phyloP scores from a whole-genome alignment of 2,888 invertebrate species.

The Lepidonotus clava region DNA sequence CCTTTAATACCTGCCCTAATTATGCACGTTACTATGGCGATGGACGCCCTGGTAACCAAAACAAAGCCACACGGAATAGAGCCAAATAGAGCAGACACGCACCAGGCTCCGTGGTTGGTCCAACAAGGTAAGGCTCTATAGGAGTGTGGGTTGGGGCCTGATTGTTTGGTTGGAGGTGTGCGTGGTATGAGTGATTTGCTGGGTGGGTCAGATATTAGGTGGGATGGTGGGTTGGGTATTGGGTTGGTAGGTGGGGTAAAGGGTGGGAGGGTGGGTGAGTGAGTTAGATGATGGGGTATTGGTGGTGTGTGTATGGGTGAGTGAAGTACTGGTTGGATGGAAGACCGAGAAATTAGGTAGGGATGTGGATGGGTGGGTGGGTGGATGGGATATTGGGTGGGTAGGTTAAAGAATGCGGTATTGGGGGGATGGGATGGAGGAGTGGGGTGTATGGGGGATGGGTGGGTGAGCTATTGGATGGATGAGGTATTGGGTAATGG shows the following conservation, averaged over 20 bases:
- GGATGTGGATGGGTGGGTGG: not conserved
- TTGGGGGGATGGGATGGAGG: not conserved
- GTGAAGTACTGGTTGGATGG: not conserved
- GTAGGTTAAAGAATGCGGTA: not conserved
- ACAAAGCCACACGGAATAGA: not conserved
- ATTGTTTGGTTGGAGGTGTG: not conserved
- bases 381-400: not conserved
- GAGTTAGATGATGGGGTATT: not conserved
- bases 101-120: not conserved
- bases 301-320: not conserved
- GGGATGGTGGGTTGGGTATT: not conserved
- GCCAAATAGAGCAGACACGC: not conserved
- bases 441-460: not conserved
- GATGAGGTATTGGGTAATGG: not conserved
- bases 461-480: not conserved
- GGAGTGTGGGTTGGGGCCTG: not conserved
- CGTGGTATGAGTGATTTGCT: not conserved
- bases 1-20: not conserved
- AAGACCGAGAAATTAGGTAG: not conserved
- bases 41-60: constrained; percentile 23
- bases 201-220: not conserved
- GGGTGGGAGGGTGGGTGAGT: not conserved
- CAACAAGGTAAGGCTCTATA: not conserved
- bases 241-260: not conserved
- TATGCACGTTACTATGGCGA: constrained; percentile 11